These are phyloP conservation scores for Gymnosoma rotundatum DNA, from an alignment of 2,888 invertebrate genomes.

Conservation along the genomic window DNA sequence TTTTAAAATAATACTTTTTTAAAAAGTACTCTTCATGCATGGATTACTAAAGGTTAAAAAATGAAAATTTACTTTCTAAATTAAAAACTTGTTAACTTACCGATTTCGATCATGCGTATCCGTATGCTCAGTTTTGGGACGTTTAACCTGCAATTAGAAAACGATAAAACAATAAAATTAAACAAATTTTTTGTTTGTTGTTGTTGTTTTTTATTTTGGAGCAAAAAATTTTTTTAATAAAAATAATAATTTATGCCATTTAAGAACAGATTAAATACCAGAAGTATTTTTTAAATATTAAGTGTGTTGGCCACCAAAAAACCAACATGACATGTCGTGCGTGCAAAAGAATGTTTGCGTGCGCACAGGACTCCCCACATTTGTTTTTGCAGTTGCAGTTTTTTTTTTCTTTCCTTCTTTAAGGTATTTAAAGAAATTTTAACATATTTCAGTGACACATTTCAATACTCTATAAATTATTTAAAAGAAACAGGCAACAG, in stretches of 20 bases:
- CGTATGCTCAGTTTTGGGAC: constrained; percentile 86
- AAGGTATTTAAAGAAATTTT: constrained; percentile 68
- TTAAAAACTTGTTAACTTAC: constrained; percentile 82
- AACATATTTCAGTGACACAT: constrained; percentile 70
- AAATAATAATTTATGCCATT: constrained; percentile 58
- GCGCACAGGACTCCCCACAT: constrained; percentile 65
- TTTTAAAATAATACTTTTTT: not conserved
- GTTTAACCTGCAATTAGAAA: constrained; percentile 86
- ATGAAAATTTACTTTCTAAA: not conserved
- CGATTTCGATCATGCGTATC: constrained; percentile 87
- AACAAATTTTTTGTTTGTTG: too few relatives aligned
- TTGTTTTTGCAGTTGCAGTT: constrained; percentile 21
- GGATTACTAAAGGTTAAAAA: too few relatives aligned
- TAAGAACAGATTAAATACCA: constrained; percentile 68
- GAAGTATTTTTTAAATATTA: constrained; percentile 55
- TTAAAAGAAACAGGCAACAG: constrained; percentile 44
- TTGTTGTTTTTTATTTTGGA: not conserved
- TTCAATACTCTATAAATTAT: constrained; percentile 71
- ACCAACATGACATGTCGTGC: constrained; percentile 61
- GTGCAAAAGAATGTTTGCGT: constrained; percentile 55
- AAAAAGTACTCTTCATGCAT: not conserved
- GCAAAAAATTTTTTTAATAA: constrained; percentile 14
- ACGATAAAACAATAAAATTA: constrained; percentile 24
- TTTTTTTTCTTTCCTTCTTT: constrained; percentile 22
- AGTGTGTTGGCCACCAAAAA: constrained; percentile 31